Evolutionary conservation across 2,888 invertebrate species (phyloP).

Genomic region (Oeneis ivallda): DNA sequence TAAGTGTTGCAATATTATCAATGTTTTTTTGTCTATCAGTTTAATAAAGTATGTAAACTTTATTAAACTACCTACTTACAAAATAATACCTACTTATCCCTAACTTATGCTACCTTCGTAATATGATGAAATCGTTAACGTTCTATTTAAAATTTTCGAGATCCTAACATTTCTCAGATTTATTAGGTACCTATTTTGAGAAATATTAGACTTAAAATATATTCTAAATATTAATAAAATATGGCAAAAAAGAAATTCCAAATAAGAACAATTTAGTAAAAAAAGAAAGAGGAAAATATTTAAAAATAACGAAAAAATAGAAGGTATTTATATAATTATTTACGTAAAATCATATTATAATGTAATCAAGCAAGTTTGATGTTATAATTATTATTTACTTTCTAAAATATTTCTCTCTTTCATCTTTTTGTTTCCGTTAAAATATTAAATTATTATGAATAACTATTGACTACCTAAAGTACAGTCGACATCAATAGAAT

Average conservation of each 20-base stretch:
- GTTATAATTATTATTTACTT: no score
- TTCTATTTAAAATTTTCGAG: constrained; percentile 15
- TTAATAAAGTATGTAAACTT: not conserved
- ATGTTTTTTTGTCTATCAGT: not conserved
- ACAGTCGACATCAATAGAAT: constrained; percentile 5
- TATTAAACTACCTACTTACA: constrained; percentile 6
- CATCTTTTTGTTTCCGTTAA: no score
- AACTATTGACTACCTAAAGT: not conserved
- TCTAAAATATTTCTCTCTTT: no score
- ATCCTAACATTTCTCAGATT: constrained; percentile 15
- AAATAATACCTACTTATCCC: not conserved
- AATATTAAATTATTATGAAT: not conserved
- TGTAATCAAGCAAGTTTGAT: no score
- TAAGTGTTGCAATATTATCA: constrained; percentile 2
- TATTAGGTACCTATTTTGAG: constrained; percentile 8
- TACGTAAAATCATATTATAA: no score
- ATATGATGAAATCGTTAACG: not conserved
- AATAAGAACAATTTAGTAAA: not conserved
- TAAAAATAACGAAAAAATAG: not conserved
- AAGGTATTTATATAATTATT: not conserved
- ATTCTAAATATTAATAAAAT: no score
- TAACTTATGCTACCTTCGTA: not conserved
- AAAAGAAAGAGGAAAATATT: not conserved
- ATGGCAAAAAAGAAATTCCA: no score
- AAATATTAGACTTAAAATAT: constrained; percentile 5